Evolutionary conservation across 2,888 invertebrate genomes (phyloP), one percentile per base, ranked within the genome.

Genomic region (Eilema depressum): DNA sequence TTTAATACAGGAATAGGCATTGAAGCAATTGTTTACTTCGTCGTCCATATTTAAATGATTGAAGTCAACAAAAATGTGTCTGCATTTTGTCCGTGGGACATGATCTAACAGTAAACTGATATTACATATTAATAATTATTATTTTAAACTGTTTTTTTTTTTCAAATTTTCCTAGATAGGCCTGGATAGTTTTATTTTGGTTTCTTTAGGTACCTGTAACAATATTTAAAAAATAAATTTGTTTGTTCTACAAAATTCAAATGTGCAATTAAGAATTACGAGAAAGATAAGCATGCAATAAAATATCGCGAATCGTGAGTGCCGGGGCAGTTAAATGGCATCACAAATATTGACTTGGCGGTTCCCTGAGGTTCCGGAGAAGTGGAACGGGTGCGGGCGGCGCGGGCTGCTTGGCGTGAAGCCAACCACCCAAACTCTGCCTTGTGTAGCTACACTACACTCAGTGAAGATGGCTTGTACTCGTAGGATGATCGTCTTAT

Each of bases 341-440:
- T 90, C 90, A 89, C 92, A 93, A 93, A 93, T 93, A 93, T 92
- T 92, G 92, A 93, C 91, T 92, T 86, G 86, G 90, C 86, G 88
- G 87, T 86, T 85, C 82, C 79, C 76, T 81, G 85, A 87, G 86
- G 86, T 88, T 83, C 85, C 83, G 76, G 79, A 82, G 79, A 76
- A 78, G 78, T 75, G 74, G 80, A 74, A 68, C 33, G 68, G 53
- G 53, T 0, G 76, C 74, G 75, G 70, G 79, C 70, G 79, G 72
- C 71, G 59, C 26, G 75, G 53, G 56, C 10, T 37, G 56, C 66
- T 85, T 89, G 89, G 89, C 89, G 69, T 67, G 41, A 20, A 69
- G 88, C 89, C 89, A 90, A 81, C 74, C 67, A 75, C 75, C 75
- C 77, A 75, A 78, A 75, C 81, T 66, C n/a, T 41, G 83, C 74